These are phyloP conservation scores for Gymnoscopelus braueri DNA, from an alignment of 2,797 vertebrate species.

Conservation along the genomic window DNA sequence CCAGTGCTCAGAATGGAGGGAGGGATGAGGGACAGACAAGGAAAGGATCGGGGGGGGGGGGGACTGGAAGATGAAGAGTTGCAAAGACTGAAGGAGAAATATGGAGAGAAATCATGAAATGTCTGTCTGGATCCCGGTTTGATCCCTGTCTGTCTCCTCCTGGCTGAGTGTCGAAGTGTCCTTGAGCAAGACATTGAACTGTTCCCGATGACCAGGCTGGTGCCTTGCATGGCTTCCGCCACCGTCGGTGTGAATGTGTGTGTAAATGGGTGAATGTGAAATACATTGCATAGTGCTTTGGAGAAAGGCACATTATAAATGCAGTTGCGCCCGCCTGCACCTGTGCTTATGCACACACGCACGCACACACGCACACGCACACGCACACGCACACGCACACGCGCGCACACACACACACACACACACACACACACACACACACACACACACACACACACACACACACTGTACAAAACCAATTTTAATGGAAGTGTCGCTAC, in stretches of 20 bases:
- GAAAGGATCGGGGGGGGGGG: constrained; percentile 11
- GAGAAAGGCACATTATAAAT: no score
- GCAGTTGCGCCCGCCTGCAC: no score
- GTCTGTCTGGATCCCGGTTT: no score
- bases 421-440: constrained; percentile 9
- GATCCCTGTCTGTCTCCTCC: no score
- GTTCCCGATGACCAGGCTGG: no score
- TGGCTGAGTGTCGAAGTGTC: no score
- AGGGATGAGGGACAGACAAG: constrained; percentile 10
- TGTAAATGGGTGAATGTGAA: neutral
- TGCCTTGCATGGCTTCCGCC: no score
- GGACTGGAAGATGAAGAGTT: constrained; percentile 57
- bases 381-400: constrained; percentile 45
- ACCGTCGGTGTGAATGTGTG: no score
- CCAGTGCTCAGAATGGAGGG: constrained; percentile 45
- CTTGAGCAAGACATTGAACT: no score
- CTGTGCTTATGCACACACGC: no score
- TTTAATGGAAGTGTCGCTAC: constrained; percentile 16
- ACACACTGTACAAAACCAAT: neutral
- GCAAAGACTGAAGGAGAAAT: constrained; percentile 54
- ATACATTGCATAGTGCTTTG: no score
- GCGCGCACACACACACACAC: constrained; percentile 12
- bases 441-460: neutral
- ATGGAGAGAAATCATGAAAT: constrained; percentile 49
- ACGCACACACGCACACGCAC: neutral